A percentile compares a stretch with the other conserved stretches of the same genome.
These are phyloP conservation scores for Tangara arthus DNA, from an alignment of 2,797 vertebrate genomes.

Conservation along the genomic window DNA sequence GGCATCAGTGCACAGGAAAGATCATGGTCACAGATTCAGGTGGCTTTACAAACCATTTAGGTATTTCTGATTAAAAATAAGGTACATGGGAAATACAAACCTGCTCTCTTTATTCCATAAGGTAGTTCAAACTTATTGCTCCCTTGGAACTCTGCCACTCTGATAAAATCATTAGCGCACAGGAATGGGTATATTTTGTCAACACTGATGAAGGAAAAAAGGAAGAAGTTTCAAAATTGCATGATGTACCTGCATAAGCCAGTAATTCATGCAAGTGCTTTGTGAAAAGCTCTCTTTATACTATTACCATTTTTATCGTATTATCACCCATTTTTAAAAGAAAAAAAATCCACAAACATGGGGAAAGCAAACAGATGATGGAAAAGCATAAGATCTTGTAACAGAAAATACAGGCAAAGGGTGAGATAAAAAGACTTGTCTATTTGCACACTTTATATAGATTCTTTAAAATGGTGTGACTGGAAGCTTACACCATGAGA, in stretches of 20 bases:
- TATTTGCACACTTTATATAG: not conserved
- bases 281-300: not conserved
- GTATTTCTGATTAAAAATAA: not conserved
- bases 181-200: conserved; percentile 76
- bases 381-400: not conserved
- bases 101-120: conserved; percentile 74
- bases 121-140: conserved; percentile 71
- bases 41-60: not conserved
- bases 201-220: conserved; percentile 40
- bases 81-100: conserved; percentile 48
- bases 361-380: not conserved
- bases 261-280: not conserved
- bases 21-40: not conserved
- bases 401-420: not conserved
- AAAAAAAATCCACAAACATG: not conserved
- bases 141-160: conserved; percentile 52
- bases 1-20: not conserved
- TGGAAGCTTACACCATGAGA: not conserved
- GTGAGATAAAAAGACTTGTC: not conserved
- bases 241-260: not conserved
- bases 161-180: conserved; percentile 70
- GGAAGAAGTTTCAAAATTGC: not conserved
- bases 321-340: not conserved
- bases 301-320: not conserved
- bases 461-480: not conserved